Base-by-base conservation (phyloP, 1,140 invertebrate species). In the Nasonia vitripennis region DNA sequence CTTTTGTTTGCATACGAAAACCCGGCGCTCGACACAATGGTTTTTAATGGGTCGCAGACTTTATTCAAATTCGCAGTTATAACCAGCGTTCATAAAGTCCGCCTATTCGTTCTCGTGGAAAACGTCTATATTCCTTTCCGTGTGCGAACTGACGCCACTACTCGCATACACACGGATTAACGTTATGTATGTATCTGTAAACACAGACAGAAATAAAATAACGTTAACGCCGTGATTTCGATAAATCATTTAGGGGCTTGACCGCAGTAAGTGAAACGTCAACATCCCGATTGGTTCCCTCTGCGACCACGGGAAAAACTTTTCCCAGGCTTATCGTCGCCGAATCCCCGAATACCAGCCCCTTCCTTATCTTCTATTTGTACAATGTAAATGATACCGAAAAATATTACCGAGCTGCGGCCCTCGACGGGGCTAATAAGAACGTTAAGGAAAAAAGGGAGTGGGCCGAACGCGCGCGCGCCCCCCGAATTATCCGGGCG, bases 291-390 rank as follows among this genome's bases (percentile, higher is more conserved):
- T n/a, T 62, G 55, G n/a, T 62, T 62, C 20, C 55, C 55, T 27
- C 27, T 37, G 4, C 34, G 7, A 62, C 55, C 55, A 5, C 55
- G 48, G 55, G 55, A n/a, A 62, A 62, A 62, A 62, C 0, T 62
- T 62, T 62, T n/a, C 55, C 55, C 14, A n/a, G 55, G 20, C 55
- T 62, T 62, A n/a, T 62, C 51, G 51, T 17, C 17, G 55, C 14
- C 20, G 4, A 62, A 62, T 17, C 48, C 41, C 41, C n/a, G 3
- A 23, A 62, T 23, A 62, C 27, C 48, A 77, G 74, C 51, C 31
- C 20, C 37, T 77, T 62, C 62, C 20, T 75, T 41, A 83, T 83
- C 81, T 62, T 5, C 11, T n/a, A 27, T 67, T 34, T 67, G 55
- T 83, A 77, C 12, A 67, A 67, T 6, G 51, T 83, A 83, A 77